Evolutionary conservation across 1,140 invertebrate species (phyloP), one percentile per base, ranked within the genome.

Genomic region (Hestina assimilis): DNA sequence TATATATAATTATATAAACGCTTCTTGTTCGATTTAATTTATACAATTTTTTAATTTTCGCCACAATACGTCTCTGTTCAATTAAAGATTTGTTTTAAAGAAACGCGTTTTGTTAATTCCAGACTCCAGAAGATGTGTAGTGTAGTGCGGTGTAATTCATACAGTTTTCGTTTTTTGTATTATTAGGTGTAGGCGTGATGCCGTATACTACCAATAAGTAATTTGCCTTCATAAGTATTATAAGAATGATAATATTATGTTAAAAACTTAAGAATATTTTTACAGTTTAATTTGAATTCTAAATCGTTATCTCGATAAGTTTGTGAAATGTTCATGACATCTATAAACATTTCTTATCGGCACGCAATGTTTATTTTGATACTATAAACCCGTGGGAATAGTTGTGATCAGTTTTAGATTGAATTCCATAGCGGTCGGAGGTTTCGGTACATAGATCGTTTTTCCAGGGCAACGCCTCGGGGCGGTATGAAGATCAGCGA

Each of bases 401-500:
- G 42, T 33, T 21, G 14, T 38, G 45, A 23, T 48, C 46, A 69
- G 70, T 68, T 28, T 53, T 53, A 23, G 58, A 2, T 48, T 14
- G 15, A 41, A 17, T 15, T 51, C 31, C 15, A 31, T 24, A 15
- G 24, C 12, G 29, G 28, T 53, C 33, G 53, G 7, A 21, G 21
- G 54, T 45, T 52, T 46, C 20, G 24, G 41, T 57, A 15, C 42
- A 42, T 38, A 11, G 4, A 3, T 15, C 15, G 3, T 64, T 9
- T 19, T 79, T 74, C 11, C 60, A 92, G 91, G 72, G 79, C 91
- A 15, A 75, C 90, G 21, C 90, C 88, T 33, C 90, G 90, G 72
- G 90, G 83, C 61, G 89, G 85, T 6, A 92, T 91, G 58, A 92
- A 92, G 75, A 91, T 91, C 26, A 92, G 92, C 33, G 94, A 95